A percentile compares a stretch with the other conserved stretches of the same genome.
Conservation (phyloP, 2,888 invertebrate species). For the Trissolcus brochymenae region DNA sequence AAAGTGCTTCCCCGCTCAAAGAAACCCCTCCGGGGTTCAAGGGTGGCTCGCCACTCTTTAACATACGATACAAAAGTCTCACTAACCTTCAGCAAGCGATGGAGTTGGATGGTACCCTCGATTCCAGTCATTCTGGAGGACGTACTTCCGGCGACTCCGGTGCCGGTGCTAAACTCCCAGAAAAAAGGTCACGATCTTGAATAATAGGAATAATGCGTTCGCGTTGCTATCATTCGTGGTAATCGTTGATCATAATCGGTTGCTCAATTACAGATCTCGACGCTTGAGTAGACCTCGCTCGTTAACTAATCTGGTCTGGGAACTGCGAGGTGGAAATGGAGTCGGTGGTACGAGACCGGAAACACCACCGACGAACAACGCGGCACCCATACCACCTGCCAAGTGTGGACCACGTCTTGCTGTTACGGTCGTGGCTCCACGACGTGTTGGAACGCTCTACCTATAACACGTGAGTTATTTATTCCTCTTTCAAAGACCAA, state of each 20-base stretch:
- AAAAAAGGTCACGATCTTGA: slow-evolving; percentile 79
- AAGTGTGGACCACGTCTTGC: slow-evolving; percentile 78
- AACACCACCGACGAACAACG: slow-evolving; percentile 71
- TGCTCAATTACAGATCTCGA: slow-evolving; percentile 78
- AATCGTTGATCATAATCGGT: background rate
- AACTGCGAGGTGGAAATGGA: slow-evolving; percentile 76
- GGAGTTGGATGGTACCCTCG: slow-evolving; percentile 87
- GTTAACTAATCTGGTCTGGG: slow-evolving; percentile 92
- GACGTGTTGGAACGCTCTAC: slow-evolving; percentile 77
- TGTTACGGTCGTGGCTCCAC: slow-evolving; percentile 76
- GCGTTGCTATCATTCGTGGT: no score
- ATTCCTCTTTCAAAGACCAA: background rate
- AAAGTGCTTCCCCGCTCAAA: slow-evolving; percentile 85
- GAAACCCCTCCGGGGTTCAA: slow-evolving; percentile 84
- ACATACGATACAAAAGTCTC: slow-evolving; percentile 81
- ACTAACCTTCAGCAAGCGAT: slow-evolving; percentile 85
- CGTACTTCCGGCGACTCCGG: slow-evolving; percentile 90
- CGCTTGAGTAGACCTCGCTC: slow-evolving; percentile 90
- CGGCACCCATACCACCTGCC: slow-evolving; percentile 75
- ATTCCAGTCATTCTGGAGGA: slow-evolving; percentile 92
- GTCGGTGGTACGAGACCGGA: slow-evolving; percentile 71
- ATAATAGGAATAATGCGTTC: background rate
- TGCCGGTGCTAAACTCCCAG: slow-evolving; percentile 86
- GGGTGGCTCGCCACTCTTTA: slow-evolving; percentile 86
- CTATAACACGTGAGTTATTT: slow-evolving; percentile 75